These are phyloP conservation scores for Leucophenga varia DNA, from an alignment of 1,140 invertebrate species.

Conservation along the genomic window DNA sequence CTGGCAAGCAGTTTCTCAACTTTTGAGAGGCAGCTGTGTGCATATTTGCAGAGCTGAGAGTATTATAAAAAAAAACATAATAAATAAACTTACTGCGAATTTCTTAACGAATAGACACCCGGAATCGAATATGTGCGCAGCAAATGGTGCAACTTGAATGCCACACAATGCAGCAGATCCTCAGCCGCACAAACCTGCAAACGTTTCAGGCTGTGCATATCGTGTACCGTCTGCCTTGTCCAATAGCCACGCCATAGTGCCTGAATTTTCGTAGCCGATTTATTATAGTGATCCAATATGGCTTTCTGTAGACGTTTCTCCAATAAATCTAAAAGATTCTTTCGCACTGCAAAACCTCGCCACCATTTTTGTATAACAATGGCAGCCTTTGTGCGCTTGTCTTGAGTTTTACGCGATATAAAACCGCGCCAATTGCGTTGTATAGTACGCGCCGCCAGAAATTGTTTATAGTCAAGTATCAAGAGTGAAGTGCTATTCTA, in stretches of 20 bases:
- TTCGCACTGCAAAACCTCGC: constrained; percentile 25
- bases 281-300: constrained; percentile 4
- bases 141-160: constrained; percentile 45
- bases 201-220: constrained; percentile 18
- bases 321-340: background rate
- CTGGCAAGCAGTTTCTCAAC: constrained; percentile 37
- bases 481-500: constrained; percentile 29
- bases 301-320: constrained; percentile 27
- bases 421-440: constrained; percentile 21
- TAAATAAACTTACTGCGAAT: constrained; percentile 28
- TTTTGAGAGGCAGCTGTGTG: constrained; percentile 32
- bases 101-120: constrained; percentile 40
- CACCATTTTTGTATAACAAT: constrained; percentile 37
- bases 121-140: constrained; percentile 44
- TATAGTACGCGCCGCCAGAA: constrained; percentile 29
- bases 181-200: constrained; percentile 33
- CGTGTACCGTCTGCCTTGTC: constrained; percentile 24
- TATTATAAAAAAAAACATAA: no score
- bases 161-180: constrained; percentile 43
- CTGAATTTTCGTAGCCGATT: constrained; percentile 36
- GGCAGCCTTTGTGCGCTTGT: constrained; percentile 12
- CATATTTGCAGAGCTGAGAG: no score
- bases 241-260: constrained; percentile 37
- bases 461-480: constrained; percentile 34
- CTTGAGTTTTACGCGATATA: background rate